Evolutionary conservation across 2,797 vertebrate genomes (phyloP), one percentile per base, ranked within the genome.

Genomic region (Orientallactaga sibirica): DNA sequence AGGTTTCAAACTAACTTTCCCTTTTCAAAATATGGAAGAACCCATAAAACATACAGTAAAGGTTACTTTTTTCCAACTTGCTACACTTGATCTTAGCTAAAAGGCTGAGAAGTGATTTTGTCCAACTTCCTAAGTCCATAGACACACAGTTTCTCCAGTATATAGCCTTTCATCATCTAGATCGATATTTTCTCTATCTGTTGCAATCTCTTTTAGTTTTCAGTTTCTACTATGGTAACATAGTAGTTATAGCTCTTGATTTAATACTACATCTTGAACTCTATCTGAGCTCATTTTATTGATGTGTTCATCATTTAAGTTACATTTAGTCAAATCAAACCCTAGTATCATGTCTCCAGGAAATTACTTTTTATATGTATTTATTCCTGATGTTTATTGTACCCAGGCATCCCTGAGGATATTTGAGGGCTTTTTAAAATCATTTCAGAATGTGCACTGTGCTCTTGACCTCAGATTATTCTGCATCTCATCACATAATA

Each of bases 181-280:
- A 95, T 99, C 99, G 79, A 96, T 95, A 92, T 97, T 98, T 27
- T 99, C 99, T 75, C 97, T 97, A 58, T 99, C 99, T 97, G 97
- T 98, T 0, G 98, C 96, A 93, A 99, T 98, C 96, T 99, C 99
- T 88, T 99, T 99, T 96, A 99, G 98, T 95, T 99, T 99, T 99
- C 99, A 99, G 98, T 99, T 99, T 95, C 99, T 98, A 96, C 99
- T 99, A 88, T 97, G 99, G 90, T 98, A 98, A 92, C 97, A 92
- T 98, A 92, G 64, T 98, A 80, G 97, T 99, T 98, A 0, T 99
- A 99, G 95, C 98, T 99, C 98, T 99, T 99, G 98, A 99, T 99
- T 99, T 96, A 99, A 97, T 98, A 99, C 99, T 99, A 99, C 99
- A 78, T 99, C 99, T 96, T 99, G 99, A 90, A 99, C 91, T 74